Conservation (phyloP, 2,888 invertebrate species). For the Oscheius sp. region DNA sequence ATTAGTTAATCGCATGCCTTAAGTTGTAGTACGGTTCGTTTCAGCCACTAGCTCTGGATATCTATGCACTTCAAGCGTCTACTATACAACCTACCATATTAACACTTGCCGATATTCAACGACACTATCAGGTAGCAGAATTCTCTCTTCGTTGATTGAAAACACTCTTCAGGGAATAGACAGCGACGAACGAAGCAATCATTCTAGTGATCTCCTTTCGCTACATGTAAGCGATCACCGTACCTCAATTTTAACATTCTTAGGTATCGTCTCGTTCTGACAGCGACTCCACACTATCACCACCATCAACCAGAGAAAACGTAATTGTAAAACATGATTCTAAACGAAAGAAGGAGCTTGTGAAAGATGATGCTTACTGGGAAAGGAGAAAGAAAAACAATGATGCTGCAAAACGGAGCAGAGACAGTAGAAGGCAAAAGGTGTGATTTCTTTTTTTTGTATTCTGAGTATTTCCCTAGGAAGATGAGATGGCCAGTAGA, state of each 20-base stretch:
- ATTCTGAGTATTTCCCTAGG: conserved; percentile 77
- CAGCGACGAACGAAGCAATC: conserved; percentile 8
- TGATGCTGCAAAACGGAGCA: conserved; percentile 91
- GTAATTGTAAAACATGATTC: conserved; percentile 54
- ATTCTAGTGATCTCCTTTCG: conserved; percentile 20
- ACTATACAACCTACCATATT: conserved; percentile 27
- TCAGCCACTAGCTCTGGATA: conserved; percentile 29
- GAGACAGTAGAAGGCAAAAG: conserved; percentile 85
- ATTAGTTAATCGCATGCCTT: too few relatives aligned
- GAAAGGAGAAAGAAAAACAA: conserved; percentile 91
- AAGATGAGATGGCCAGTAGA: conserved; percentile 90
- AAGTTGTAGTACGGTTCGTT: background rate
- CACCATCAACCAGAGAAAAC: conserved; percentile 51
- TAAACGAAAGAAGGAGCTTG: conserved; percentile 55
- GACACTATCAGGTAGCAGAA: conserved; percentile 33
- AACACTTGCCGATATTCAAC: conserved; percentile 31
- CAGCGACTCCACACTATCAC: conserved; percentile 46
- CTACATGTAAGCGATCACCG: background rate
- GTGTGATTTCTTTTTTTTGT: conserved; percentile 11
- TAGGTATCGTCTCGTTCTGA: conserved; percentile 32
- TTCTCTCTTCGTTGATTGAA: background rate
- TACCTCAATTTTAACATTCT: background rate
- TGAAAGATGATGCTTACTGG: conserved; percentile 85
- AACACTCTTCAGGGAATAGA: conserved; percentile 10
- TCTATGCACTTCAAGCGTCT: conserved; percentile 19